Evolutionary conservation across 2,797 vertebrate species (phyloP).

Genomic region (Pipistrellus kuhlii): DNA sequence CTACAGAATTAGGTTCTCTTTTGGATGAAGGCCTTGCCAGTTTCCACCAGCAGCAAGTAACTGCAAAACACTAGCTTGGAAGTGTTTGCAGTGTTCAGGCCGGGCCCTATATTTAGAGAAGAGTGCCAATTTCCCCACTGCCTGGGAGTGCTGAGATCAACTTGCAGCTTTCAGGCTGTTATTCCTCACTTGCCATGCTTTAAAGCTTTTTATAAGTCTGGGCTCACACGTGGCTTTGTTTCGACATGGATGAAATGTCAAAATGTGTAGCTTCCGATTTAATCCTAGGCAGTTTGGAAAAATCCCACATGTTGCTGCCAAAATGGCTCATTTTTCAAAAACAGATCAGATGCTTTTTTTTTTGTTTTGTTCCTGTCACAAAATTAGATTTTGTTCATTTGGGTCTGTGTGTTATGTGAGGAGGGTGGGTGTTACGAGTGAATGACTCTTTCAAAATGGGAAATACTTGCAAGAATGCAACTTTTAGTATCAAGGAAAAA

Average conservation of each 20-base stretch:
- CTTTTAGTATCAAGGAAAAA: not conserved
- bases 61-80: not conserved
- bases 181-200: constrained; percentile 40
- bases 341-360: constrained; percentile 55
- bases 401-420: not conserved
- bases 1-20: not conserved
- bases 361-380: constrained; percentile 28
- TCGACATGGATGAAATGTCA: constrained; percentile 32
- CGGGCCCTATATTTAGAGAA: not conserved
- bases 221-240: not conserved
- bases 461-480: constrained; percentile 56
- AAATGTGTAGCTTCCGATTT: constrained; percentile 36
- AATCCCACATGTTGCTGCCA: constrained; percentile 40
- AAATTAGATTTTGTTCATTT: constrained; percentile 72
- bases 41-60: not conserved
- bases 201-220: constrained; percentile 36
- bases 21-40: not conserved
- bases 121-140: not conserved
- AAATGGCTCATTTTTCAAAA: constrained; percentile 44
- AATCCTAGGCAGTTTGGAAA: constrained; percentile 52
- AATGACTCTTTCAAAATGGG: constrained; percentile 49
- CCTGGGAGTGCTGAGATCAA: not conserved
- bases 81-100: not conserved
- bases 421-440: constrained; percentile 28
- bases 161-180: not conserved